Evolutionary conservation across 1,140 invertebrate genomes (phyloP).

Genomic region (Bombus confusus): DNA sequence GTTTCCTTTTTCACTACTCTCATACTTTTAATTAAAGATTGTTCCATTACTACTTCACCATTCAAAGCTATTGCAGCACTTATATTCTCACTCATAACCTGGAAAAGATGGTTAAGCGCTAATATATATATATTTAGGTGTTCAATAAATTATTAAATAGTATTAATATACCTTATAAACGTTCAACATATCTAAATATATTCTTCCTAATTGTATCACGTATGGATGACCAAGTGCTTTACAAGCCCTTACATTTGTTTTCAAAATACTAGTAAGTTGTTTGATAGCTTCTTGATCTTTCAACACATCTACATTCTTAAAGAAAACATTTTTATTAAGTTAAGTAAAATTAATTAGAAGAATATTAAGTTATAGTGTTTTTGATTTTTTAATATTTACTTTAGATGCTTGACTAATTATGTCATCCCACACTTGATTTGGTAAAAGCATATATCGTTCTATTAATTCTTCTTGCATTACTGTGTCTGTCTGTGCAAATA

Average conservation of each 20-base stretch:
- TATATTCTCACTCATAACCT: conserved; percentile 98
- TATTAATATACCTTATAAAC: conserved; percentile 93
- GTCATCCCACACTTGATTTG: conserved; percentile 99
- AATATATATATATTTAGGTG: neutral
- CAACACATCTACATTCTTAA: conserved; percentile 95
- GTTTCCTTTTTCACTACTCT: conserved; percentile 99
- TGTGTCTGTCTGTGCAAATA: conserved; percentile 96
- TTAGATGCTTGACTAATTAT: conserved; percentile 98
- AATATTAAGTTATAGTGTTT: neutral
- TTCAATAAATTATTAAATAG: conserved; percentile 5
- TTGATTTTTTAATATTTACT: conserved; percentile 73
- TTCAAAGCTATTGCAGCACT: conserved; percentile 97
- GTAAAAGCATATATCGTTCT: conserved; percentile 98
- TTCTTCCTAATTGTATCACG: conserved; percentile 96
- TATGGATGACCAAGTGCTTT: conserved; percentile 98
- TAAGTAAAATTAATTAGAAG: neutral
- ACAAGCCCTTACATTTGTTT: conserved; percentile 99
- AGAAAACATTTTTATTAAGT: conserved; percentile 60
- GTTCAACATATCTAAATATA: conserved; percentile 99
- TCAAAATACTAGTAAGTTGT: conserved; percentile 98
- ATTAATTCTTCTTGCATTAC: conserved; percentile 95
- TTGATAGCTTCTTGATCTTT: conserved; percentile 98
- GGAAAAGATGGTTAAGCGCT: neutral
- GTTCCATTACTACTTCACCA: conserved; percentile 97
- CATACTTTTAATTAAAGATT: conserved; percentile 99